Evolutionary conservation across 2,797 vertebrate species (phyloP).

Genomic region (Sebastiscus albofasciatus): DNA sequence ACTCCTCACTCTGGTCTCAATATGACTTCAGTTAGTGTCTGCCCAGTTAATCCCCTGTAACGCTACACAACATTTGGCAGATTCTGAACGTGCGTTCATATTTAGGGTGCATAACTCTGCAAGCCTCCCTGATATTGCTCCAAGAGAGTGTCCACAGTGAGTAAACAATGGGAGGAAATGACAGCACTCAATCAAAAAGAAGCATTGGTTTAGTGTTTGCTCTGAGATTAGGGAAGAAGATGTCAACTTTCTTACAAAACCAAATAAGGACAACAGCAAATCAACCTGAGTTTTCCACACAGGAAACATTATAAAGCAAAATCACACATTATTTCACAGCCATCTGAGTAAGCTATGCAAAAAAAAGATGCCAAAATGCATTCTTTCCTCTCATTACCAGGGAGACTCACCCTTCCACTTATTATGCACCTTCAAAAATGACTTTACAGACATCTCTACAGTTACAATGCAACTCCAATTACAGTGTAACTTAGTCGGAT

Average conservation of each 20-base stretch:
- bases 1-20: slow-evolving; percentile 33
- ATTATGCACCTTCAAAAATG: slow-evolving; percentile 41
- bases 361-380: slow-evolving; percentile 1
- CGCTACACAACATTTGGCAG: slow-evolving; percentile 30
- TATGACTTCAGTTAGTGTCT: slow-evolving; percentile 46
- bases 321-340: slow-evolving; percentile 2
- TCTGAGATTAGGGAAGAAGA: background rate
- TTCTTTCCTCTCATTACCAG: slow-evolving; percentile 14
- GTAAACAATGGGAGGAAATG: slow-evolving; percentile 31
- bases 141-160: slow-evolving; percentile 3
- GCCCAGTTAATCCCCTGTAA: slow-evolving; percentile 40
- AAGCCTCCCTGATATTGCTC: background rate
- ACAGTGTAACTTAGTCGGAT: slow-evolving; percentile 12
- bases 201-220: slow-evolving; percentile 6
- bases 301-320: slow-evolving; percentile 3
- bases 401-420: slow-evolving; percentile 3
- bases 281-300: background rate
- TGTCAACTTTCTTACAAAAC: background rate
- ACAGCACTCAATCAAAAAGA: slow-evolving; percentile 25
- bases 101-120: background rate
- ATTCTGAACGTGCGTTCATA: background rate
- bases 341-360: background rate
- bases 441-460: slow-evolving; percentile 20
- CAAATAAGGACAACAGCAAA: background rate
- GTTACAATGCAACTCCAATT: slow-evolving; percentile 41